These are phyloP conservation scores for Trypoxylus dichotomus DNA, from an alignment of 1,140 invertebrate species.

Conservation along the genomic window DNA sequence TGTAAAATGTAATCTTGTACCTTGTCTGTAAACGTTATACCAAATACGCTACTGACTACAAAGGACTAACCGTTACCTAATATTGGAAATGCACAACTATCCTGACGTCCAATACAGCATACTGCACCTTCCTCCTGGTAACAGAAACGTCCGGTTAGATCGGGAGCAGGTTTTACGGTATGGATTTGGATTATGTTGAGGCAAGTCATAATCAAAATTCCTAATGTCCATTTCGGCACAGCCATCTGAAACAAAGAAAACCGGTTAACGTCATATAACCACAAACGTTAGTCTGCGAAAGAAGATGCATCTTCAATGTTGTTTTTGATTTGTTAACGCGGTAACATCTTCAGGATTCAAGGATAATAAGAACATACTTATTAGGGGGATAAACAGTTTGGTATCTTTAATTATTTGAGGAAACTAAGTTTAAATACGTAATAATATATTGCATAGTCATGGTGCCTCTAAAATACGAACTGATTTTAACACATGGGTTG, in stretches of 20 bases:
- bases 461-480: too few relatives aligned
- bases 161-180: conserved; percentile 28
- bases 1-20: too few relatives aligned
- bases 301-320: too few relatives aligned
- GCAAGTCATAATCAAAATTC: neutral
- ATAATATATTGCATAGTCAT: too few relatives aligned
- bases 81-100: conserved; percentile 76
- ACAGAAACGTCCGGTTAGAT: conserved; percentile 48
- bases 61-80: conserved; percentile 44
- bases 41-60: neutral
- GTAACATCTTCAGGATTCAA: too few relatives aligned
- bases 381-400: too few relatives aligned
- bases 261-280: neutral
- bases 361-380: too few relatives aligned
- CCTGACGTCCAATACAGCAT: conserved; percentile 72
- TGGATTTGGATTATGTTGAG: conserved; percentile 13
- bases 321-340: too few relatives aligned
- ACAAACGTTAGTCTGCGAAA: too few relatives aligned
- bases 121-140: conserved; percentile 30
- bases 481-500: too few relatives aligned
- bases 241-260: neutral
- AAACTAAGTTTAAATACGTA: too few relatives aligned
- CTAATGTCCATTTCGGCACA: neutral
- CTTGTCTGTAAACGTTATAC: conserved; percentile 41
- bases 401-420: too few relatives aligned